A percentile compares a stretch with the other conserved stretches of the same genome.
Evolutionary conservation across 1,140 invertebrate genomes (phyloP).

Genomic region (Habropoda laboriosa): DNA sequence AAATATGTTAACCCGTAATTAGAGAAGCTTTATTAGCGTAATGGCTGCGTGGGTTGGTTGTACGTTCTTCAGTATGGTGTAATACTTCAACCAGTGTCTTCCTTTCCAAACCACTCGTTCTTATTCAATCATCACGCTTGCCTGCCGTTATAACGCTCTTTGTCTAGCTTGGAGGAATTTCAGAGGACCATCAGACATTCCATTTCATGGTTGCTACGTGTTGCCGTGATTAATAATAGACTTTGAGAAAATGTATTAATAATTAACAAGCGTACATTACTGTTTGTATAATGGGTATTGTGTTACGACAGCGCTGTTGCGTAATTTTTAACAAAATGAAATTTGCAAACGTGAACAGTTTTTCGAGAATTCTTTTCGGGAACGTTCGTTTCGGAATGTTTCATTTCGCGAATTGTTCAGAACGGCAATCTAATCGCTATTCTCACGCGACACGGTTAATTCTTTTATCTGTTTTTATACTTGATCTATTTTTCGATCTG

Average conservation of each 20-base stretch:
- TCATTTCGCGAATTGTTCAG: too few relatives aligned
- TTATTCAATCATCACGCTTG: not conserved
- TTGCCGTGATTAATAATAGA: too few relatives aligned
- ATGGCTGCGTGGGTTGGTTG: slow-evolving; percentile 60
- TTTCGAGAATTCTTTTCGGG: not conserved
- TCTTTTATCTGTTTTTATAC: not conserved
- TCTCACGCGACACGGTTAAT: not conserved
- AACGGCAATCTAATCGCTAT: not conserved
- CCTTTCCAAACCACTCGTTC: not conserved
- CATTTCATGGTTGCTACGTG: too few relatives aligned
- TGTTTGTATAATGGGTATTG: too few relatives aligned
- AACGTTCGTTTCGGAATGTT: not conserved
- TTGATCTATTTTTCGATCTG: too few relatives aligned
- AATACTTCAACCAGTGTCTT: slow-evolving; percentile 34
- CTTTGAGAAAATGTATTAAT: too few relatives aligned
- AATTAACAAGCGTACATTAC: too few relatives aligned
- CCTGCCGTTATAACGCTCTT: not conserved
- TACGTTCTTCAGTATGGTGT: slow-evolving; percentile 47
- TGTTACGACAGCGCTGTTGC: too few relatives aligned
- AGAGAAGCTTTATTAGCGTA: slow-evolving; percentile 58
- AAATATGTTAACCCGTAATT: slow-evolving; percentile 55
- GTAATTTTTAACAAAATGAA: too few relatives aligned
- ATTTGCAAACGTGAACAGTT: too few relatives aligned
- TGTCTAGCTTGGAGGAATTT: too few relatives aligned
- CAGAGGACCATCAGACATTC: too few relatives aligned